Percentiles rank a stretch among this genome's conserved stretches.
These are phyloP conservation scores for Crioceris asparagi DNA, from an alignment of 2,888 invertebrate genomes.

Conservation along the genomic window DNA sequence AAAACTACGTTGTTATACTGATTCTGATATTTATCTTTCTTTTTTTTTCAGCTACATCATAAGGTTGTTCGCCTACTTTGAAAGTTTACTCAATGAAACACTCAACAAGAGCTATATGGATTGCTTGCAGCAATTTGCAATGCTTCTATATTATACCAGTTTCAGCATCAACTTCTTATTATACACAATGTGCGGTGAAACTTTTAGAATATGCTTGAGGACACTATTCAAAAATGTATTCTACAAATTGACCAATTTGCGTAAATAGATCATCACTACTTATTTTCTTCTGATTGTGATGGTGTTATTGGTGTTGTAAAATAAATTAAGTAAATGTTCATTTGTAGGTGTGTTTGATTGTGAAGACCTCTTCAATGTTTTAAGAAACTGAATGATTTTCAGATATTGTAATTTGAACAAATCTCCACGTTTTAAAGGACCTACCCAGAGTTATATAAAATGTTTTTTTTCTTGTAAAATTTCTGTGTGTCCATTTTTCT, in stretches of 20 bases:
- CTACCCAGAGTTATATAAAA: too few relatives aligned
- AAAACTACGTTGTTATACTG: neutral
- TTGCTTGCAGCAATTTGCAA: conserved; percentile 48
- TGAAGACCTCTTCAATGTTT: too few relatives aligned
- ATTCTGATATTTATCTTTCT: neutral
- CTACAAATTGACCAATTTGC: conserved; percentile 6
- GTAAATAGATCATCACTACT: neutral
- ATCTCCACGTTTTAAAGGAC: too few relatives aligned
- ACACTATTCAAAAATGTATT: conserved; percentile 10
- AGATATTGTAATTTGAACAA: too few relatives aligned
- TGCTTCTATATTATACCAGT: conserved; percentile 54
- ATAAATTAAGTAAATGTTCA: too few relatives aligned
- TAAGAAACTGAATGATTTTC: too few relatives aligned
- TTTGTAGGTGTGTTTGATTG: too few relatives aligned
- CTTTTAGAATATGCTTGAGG: conserved; percentile 44
- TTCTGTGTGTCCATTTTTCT: too few relatives aligned
- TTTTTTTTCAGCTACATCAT: conserved; percentile 43
- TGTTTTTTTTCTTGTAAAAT: too few relatives aligned
- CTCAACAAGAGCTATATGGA: conserved; percentile 33
- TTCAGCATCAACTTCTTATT: conserved; percentile 54
- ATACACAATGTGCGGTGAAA: conserved; percentile 51
- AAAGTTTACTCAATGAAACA: conserved; percentile 33
- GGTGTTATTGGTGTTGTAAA: neutral
- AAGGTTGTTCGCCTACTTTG: conserved; percentile 42
- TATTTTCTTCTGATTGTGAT: neutral